Evolutionary conservation across 1,140 invertebrate genomes (phyloP).

Genomic region (Heliothis virescens): DNA sequence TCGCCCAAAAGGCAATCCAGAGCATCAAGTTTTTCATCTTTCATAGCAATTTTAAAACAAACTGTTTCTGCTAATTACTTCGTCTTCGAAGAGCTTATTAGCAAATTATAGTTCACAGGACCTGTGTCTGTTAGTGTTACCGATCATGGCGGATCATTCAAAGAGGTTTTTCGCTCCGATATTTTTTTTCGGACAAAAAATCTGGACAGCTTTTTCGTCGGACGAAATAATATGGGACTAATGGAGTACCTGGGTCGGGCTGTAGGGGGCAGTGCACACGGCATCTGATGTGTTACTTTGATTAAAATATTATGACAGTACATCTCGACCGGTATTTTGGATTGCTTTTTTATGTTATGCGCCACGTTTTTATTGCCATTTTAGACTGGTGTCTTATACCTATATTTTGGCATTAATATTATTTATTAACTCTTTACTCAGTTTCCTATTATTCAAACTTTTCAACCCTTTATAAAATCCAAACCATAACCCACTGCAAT

Average conservation of each 20-base stretch:
- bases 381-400: not conserved
- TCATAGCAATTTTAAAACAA: slow-evolving; percentile 36
- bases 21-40: slow-evolving; percentile 20
- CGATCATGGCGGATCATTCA: slow-evolving; percentile 45
- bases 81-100: slow-evolving; percentile 32
- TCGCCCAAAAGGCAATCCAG: not conserved
- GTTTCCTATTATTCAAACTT: not conserved
- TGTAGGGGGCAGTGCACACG: slow-evolving; percentile 30
- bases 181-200: slow-evolving; percentile 42
- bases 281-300: slow-evolving; percentile 49
- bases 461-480: not conserved
- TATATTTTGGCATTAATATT: not conserved
- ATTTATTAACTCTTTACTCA: not conserved
- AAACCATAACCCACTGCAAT: not conserved
- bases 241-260: slow-evolving; percentile 39
- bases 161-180: slow-evolving; percentile 41
- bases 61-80: slow-evolving; percentile 35
- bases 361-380: slow-evolving; percentile 4
- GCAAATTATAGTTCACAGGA: slow-evolving; percentile 45
- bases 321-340: slow-evolving; percentile 1
- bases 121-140: slow-evolving; percentile 25
- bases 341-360: not conserved
- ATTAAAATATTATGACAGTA: slow-evolving; percentile 52
- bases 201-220: slow-evolving; percentile 45
- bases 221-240: slow-evolving; percentile 41